These are phyloP conservation scores for Manacus vitellinus DNA, from an alignment of 2,113 vertebrate species.

Conservation along the genomic window DNA sequence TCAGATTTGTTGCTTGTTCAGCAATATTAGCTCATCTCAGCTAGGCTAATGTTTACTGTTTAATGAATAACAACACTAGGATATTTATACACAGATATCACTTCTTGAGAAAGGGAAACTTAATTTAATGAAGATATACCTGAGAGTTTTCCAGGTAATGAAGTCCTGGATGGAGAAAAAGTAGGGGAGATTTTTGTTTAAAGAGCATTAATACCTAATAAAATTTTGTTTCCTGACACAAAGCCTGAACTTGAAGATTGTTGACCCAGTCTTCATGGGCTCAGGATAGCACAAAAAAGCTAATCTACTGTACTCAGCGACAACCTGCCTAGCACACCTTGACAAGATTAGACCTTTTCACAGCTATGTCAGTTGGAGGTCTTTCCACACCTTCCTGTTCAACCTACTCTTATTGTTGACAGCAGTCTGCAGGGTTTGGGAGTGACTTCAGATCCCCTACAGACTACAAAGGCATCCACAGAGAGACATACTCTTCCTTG, in stretches of 20 bases:
- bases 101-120: background rate
- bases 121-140: background rate
- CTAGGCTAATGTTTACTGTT: background rate
- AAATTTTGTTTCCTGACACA: background rate
- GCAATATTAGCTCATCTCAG: background rate
- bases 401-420: background rate
- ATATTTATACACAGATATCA: background rate
- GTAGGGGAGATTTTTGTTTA: background rate
- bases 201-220: background rate
- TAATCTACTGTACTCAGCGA: rapidly evolving
- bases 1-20: background rate
- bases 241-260: background rate
- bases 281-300: background rate
- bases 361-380: background rate
- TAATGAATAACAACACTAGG: background rate
- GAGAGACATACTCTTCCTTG: background rate
- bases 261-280: background rate
- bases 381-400: background rate
- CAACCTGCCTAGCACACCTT: background rate
- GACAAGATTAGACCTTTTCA: background rate
- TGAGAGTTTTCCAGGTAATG: background rate
- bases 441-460: background rate
- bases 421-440: background rate
- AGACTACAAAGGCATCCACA: background rate
- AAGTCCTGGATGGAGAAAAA: background rate